Base-by-base conservation (phyloP, 2,888 invertebrate genomes). In the Cheilosia vulpina region DNA sequence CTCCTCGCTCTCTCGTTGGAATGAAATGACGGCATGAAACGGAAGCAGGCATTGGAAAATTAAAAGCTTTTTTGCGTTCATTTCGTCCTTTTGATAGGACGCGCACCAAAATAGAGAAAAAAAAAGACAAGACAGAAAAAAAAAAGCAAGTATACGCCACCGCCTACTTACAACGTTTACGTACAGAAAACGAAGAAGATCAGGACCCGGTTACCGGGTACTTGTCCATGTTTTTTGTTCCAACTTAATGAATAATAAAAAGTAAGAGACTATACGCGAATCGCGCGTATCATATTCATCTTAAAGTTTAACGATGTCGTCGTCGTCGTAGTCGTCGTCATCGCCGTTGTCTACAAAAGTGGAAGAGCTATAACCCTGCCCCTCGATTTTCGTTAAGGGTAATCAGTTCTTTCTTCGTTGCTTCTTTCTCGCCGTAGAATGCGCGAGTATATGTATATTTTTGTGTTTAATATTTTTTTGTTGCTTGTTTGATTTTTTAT, bases 191-290 rank as follows among this genome's bases (percentile, higher is more conserved):
- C 62, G 58, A 1, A 45, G 50, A 72, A 72, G 52, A 66, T 66
- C 63, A 47, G 65, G 45, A 9, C 62, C 68, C 62, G 72, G 62
- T 78, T 72, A 83, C 73, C 79, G 79, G 82, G 83, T 79, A 68
- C 73, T 83, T 83, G 83, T 79, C 83, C 78, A 79, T 83, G 83
- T 83, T 83, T 83, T 83, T 83, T 83, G 79, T 83, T 83, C 57
- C 68, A 73, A 79, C 83, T 83, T 83, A 83, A 83, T 83, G 83
- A 83, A 83, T 83, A 83, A 83, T 83, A 83, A 83, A 83, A 83
- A 72, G 79, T 83, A 72, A 83, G 72, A 78, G 52, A 83, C 77
- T 78, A 45, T 13, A n/a, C 62, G 31, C 43, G 27, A 73, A 41
- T 34, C 63, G 55, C 34, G 43, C 66, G 76, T 72, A 72, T 79